Conservation (phyloP, 2,113 vertebrate species). For the Cavia porcellus region DNA sequence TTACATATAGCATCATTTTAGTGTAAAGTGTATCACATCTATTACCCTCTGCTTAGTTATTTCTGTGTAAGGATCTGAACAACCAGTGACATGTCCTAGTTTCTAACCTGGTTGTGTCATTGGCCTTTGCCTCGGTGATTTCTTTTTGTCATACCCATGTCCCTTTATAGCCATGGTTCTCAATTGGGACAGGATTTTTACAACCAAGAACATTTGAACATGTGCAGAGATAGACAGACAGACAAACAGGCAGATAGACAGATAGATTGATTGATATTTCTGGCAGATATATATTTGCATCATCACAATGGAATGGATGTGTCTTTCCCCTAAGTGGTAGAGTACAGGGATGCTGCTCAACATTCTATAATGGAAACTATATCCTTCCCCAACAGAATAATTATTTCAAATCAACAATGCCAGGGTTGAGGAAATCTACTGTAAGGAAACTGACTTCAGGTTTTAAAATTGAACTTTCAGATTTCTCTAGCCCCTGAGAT, state of each 20-base stretch:
- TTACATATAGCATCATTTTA: not conserved
- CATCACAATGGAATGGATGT: not conserved
- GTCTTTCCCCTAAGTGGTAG: not conserved
- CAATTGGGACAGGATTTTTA: not conserved
- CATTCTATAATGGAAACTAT: not conserved
- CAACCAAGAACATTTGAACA: not conserved
- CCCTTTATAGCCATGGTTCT: not conserved
- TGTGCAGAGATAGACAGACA: not conserved
- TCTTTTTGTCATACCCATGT: not conserved
- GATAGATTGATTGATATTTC: not conserved
- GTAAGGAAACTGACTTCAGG: not conserved
- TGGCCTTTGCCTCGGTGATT: rapidly evolving
- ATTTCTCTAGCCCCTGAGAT: not conserved
- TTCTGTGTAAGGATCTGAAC: not conserved
- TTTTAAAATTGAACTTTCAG: not conserved
- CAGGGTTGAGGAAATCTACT: not conserved
- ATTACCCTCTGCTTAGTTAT: not conserved
- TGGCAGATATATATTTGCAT: not conserved
- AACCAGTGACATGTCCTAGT: not conserved
- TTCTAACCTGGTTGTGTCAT: not conserved
- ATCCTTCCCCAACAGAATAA: not conserved
- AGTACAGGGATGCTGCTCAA: not conserved
- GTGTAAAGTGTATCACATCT: not conserved
- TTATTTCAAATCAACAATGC: not conserved
- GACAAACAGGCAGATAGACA: not conserved